phyloP scores from a whole-genome alignment of 2,888 invertebrate genomes.

The Netelia inedita region DNA sequence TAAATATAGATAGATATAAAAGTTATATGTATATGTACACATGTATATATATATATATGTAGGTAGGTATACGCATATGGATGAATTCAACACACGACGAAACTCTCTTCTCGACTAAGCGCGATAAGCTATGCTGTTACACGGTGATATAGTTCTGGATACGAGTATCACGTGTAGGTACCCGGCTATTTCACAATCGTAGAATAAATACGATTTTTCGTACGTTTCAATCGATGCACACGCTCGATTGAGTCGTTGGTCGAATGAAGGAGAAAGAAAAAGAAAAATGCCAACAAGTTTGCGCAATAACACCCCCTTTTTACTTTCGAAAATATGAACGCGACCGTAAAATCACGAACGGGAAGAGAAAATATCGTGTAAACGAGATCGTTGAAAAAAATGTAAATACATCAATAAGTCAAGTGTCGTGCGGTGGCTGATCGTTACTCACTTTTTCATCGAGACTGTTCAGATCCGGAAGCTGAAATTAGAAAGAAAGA shows the following conservation, averaged over 20 bases:
- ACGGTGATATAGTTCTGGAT: neutral
- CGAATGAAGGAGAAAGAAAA: neutral
- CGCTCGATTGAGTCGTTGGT: slow-evolving; percentile 15
- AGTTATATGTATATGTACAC: too few species aligned
- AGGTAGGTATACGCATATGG: neutral
- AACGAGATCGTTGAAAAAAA: neutral
- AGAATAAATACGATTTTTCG: neutral
- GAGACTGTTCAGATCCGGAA: slow-evolving; percentile 82
- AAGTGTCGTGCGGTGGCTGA: too few species aligned
- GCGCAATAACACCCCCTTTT: neutral
- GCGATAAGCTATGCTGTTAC: neutral
- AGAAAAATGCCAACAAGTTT: neutral
- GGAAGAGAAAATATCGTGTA: slow-evolving; percentile 5
- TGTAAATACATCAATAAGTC: slow-evolving; percentile 4
- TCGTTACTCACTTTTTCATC: slow-evolving; percentile 82
- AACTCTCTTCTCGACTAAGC: neutral
- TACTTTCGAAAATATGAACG: neutral
- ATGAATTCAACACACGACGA: slow-evolving; percentile 30
- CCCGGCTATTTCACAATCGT: slow-evolving; percentile 1
- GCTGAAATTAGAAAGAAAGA: slow-evolving; percentile 76
- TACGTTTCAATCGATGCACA: neutral
- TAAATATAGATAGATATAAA: too few species aligned
- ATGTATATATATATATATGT: too few species aligned
- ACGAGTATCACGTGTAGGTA: neutral
- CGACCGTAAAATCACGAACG: slow-evolving; percentile 9